Percentiles rank a stretch among this genome's conserved stretches.
Conservation (phyloP, 2,797 vertebrate genomes). For the Enteromius unitaeniatus region DNA sequence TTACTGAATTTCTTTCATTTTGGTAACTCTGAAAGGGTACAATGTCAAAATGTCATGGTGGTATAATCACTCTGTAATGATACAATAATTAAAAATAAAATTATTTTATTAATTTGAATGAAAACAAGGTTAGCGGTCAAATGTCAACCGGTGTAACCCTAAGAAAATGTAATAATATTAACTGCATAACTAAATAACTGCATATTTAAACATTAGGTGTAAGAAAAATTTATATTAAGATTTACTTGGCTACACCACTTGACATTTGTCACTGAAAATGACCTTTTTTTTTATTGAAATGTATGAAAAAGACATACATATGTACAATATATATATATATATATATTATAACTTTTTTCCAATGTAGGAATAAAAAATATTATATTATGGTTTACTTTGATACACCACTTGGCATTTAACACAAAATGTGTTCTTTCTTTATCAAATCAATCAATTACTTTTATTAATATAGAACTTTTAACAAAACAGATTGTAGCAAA, state of each 20-base stretch:
- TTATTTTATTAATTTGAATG: background rate
- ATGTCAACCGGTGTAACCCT: background rate
- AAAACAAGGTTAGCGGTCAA: background rate
- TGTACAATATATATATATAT: background rate
- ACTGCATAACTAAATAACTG: background rate
- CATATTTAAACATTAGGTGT: background rate
- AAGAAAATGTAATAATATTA: background rate
- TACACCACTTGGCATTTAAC: constrained; percentile 3
- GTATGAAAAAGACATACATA: background rate
- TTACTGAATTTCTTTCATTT: background rate
- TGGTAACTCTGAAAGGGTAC: background rate
- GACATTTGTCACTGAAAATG: background rate
- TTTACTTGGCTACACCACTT: constrained; percentile 12
- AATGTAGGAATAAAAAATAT: background rate
- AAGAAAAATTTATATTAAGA: background rate
- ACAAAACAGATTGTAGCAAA: too few species aligned
- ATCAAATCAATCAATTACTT: too few species aligned
- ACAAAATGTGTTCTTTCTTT: too few species aligned
- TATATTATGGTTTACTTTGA: background rate
- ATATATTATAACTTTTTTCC: background rate
- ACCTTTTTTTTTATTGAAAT: background rate
- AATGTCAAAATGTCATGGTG: background rate
- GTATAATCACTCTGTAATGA: background rate
- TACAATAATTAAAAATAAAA: background rate
- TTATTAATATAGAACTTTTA: too few species aligned